phyloP scores from a whole-genome alignment of 1,140 invertebrate genomes.

The Lasioglossum albipes region DNA sequence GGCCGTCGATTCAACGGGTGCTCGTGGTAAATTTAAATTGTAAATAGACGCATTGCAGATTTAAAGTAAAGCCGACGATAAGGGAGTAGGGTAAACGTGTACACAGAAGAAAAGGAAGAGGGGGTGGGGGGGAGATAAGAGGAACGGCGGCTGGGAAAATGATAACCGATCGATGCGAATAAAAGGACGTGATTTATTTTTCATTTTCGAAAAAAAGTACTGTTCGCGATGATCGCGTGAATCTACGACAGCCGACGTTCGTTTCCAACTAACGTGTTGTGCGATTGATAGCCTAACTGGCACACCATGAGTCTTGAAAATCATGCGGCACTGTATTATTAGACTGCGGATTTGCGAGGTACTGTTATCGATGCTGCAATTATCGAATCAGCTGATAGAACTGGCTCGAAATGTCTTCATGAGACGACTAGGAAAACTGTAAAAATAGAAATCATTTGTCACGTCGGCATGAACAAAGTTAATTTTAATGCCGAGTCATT shows the following conservation, averaged over 20 bases:
- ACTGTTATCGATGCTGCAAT: too few species aligned
- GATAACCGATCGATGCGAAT: neutral
- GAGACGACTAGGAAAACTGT: too few species aligned
- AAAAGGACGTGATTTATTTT: neutral
- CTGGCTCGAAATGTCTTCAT: too few species aligned
- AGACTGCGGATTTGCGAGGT: too few species aligned
- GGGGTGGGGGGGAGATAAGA: too few species aligned
- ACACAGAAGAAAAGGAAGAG: neutral
- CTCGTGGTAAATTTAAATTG: conserved; percentile 41
- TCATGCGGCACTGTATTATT: neutral
- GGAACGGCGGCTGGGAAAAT: too few species aligned
- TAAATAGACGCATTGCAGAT: conserved; percentile 35
- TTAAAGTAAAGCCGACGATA: conserved; percentile 26
- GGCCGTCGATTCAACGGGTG: conserved; percentile 23
- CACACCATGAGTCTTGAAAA: neutral
- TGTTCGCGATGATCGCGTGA: neutral
- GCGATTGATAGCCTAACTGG: too few species aligned
- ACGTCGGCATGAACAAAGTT: too few species aligned
- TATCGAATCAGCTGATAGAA: too few species aligned
- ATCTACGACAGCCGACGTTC: neutral
- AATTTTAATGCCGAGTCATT: neutral
- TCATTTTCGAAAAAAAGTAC: neutral
- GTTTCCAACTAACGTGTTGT: neutral
- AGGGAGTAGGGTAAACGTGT: neutral
- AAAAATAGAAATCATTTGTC: too few species aligned